Evolutionary conservation across 2,113 vertebrate genomes (phyloP).

Genomic region (Pangasianodon hypophthalmus): DNA sequence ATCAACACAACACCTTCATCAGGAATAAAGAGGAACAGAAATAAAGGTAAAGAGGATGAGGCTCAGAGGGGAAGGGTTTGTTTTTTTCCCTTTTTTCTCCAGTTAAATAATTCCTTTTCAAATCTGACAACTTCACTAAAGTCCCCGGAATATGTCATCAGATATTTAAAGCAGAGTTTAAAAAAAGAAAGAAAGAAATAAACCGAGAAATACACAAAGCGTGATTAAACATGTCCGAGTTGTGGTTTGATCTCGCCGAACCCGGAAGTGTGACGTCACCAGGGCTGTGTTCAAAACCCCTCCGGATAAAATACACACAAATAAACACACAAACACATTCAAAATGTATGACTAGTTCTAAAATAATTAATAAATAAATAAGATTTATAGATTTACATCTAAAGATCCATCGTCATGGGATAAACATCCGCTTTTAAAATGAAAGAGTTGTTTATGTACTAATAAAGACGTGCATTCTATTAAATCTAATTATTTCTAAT

Average conservation of each 20-base stretch:
- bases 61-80: not conserved
- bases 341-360: not conserved
- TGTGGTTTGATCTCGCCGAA: not conserved
- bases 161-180: not conserved
- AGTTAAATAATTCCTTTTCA: no score
- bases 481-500: not conserved
- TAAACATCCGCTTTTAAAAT: not conserved
- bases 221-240: no score
- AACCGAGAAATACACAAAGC: not conserved
- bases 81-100: no score
- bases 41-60: no score
- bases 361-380: not conserved
- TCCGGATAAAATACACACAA: not conserved
- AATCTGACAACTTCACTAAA: not conserved
- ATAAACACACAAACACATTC: not conserved
- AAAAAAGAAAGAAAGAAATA: not conserved
- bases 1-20: not conserved
- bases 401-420: not conserved
- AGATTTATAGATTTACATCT: not conserved
- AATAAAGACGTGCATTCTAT: not conserved
- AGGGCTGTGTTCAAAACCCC: not conserved
- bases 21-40: not conserved
- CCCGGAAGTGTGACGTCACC: constrained; percentile 15
- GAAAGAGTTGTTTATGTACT: not conserved
- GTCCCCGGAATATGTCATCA: not conserved